These are phyloP conservation scores for Neocrepidodera transversa DNA, from an alignment of 2,888 invertebrate genomes.

Conservation along the genomic window DNA sequence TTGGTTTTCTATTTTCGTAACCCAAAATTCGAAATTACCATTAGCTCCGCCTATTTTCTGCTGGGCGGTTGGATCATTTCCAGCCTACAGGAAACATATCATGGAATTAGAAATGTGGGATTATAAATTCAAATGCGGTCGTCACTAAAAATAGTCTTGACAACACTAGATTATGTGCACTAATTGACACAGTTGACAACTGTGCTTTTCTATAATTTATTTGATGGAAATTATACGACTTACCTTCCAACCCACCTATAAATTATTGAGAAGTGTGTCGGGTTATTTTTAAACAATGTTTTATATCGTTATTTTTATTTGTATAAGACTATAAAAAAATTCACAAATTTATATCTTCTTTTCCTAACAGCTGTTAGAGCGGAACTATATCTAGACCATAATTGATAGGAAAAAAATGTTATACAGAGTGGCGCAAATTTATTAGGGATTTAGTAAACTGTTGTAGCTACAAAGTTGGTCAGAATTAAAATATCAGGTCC, in stretches of 20 bases:
- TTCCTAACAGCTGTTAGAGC: too few species aligned
- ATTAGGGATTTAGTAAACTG: too few species aligned
- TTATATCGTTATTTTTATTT: too few species aligned
- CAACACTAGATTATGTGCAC: conserved; percentile 24
- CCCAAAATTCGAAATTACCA: conserved; percentile 8
- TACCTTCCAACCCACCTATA: conserved; percentile 2
- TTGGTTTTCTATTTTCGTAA: conserved; percentile 7
- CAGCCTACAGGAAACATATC: conserved; percentile 25
- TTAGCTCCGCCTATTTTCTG: conserved; percentile 7
- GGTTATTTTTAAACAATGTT: neutral
- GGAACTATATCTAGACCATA: too few species aligned
- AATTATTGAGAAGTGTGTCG: neutral
- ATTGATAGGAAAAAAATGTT: too few species aligned
- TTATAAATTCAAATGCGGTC: conserved; percentile 26
- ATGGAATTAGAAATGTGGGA: conserved; percentile 26
- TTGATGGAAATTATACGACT: conserved; percentile 4
- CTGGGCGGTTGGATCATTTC: conserved; percentile 10
- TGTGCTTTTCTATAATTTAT: conserved; percentile 13
- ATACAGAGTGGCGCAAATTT: too few species aligned
- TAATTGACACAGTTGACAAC: conserved; percentile 27
- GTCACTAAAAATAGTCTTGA: conserved; percentile 22
- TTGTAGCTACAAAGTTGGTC: too few species aligned
- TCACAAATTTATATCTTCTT: too few species aligned
- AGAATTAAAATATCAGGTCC: too few species aligned
- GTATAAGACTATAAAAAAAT: too few species aligned